Conservation (phyloP, 2,797 vertebrate genomes). For the Carduelis carduelis region DNA sequence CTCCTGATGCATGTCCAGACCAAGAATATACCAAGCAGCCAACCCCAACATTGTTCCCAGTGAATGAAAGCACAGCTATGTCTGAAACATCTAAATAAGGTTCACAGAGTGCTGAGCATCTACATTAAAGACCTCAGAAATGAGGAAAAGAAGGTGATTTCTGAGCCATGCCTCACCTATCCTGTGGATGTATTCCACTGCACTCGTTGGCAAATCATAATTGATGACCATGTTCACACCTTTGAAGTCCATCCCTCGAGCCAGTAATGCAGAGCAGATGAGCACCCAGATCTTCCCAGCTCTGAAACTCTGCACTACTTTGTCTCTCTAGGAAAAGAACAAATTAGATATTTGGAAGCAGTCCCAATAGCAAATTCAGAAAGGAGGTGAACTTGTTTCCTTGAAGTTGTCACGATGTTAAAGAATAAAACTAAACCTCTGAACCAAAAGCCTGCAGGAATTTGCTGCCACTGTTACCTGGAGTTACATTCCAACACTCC, state of each 20-base stretch:
- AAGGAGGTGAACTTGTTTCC: background rate
- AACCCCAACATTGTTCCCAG: rapidly evolving
- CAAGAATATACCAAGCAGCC: background rate
- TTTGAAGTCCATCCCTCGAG: constrained; percentile 97
- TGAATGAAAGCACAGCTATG: background rate
- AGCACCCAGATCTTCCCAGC: constrained; percentile 96
- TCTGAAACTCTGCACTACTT: constrained; percentile 89
- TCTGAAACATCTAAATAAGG: background rate
- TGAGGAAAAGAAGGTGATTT: background rate
- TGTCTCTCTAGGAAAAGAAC: constrained; percentile 83
- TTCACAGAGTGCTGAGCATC: background rate
- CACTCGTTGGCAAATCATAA: constrained; percentile 94
- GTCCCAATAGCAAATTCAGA: background rate
- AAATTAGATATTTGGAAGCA: background rate
- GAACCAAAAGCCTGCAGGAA: background rate
- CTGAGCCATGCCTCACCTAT: constrained; percentile 80
- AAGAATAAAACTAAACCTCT: background rate
- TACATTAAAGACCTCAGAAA: background rate
- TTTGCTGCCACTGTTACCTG: background rate
- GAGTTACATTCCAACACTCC: background rate
- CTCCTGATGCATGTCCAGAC: background rate
- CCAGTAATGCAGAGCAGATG: constrained; percentile 92
- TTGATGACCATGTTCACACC: constrained; percentile 95
- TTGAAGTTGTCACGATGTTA: background rate
- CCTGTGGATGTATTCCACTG: constrained; percentile 95